Percentiles rank a stretch among this genome's conserved stretches.
Evolutionary conservation across 2,797 vertebrate genomes (phyloP).

Genomic region (Gambelia wislizenii): DNA sequence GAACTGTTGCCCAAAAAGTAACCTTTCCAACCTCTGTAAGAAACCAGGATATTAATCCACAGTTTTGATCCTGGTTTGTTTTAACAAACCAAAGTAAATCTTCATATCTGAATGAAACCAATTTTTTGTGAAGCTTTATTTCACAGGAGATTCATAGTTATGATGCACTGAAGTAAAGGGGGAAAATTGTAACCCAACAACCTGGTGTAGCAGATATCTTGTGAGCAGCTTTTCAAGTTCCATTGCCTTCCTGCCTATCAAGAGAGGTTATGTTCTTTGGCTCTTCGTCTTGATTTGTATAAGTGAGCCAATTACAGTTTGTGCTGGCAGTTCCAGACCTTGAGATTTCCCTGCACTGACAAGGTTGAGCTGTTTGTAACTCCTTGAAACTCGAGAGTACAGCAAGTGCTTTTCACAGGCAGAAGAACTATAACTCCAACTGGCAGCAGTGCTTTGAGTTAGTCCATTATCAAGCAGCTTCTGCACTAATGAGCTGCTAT

Average conservation of each 20-base stretch:
- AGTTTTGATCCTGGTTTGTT: neutral
- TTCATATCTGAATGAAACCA: neutral
- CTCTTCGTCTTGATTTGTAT: neutral
- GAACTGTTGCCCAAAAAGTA: too few species aligned
- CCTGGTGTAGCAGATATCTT: slow-evolving; percentile 10
- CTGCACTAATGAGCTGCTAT: neutral
- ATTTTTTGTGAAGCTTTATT: neutral
- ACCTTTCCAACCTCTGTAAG: too few species aligned
- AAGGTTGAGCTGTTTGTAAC: slow-evolving; percentile 6
- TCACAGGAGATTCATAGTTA: neutral
- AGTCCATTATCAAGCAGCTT: neutral
- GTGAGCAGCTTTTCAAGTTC: slow-evolving; percentile 22
- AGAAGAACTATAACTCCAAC: neutral
- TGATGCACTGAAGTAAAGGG: neutral
- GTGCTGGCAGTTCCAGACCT: slow-evolving; percentile 11
- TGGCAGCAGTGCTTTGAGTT: neutral
- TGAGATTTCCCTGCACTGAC: slow-evolving; percentile 8
- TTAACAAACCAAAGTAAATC: neutral
- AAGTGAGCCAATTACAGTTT: slow-evolving; percentile 6
- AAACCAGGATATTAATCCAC: neutral
- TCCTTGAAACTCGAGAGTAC: neutral
- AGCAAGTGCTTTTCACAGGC: neutral
- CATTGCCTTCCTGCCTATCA: neutral
- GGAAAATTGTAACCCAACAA: neutral
- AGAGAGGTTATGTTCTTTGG: slow-evolving; percentile 6